These are phyloP conservation scores for Dione vanillae DNA, from an alignment of 2,888 invertebrate genomes.

Conservation along the genomic window DNA sequence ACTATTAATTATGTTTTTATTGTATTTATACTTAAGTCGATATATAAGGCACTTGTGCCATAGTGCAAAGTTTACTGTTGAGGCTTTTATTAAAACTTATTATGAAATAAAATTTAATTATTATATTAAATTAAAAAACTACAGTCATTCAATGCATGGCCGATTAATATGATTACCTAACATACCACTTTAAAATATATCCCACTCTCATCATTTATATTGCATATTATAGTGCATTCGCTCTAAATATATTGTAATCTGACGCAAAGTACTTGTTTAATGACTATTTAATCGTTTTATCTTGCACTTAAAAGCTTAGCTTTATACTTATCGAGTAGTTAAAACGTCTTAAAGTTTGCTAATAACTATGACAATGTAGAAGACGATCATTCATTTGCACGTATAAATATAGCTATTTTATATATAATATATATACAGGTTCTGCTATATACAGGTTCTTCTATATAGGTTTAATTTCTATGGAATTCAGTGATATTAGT, in stretches of 20 bases:
- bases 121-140: neutral
- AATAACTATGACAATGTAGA: constrained; percentile 18
- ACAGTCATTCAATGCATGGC: no score
- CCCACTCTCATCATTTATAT: neutral
- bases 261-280: constrained; percentile 26
- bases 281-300: constrained; percentile 22
- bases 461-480: neutral
- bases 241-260: constrained; percentile 27
- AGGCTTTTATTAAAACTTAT: neutral
- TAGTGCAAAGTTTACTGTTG: no score
- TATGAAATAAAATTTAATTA: no score
- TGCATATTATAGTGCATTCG: neutral
- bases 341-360: constrained; percentile 20
- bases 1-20: no score
- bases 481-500: no score
- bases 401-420: neutral
- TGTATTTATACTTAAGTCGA: no score
- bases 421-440: neutral
- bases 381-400: neutral
- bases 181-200: neutral
- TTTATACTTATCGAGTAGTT: constrained; percentile 10
- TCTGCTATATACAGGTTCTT: neutral
- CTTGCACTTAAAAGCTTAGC: constrained; percentile 20
- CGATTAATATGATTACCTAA: neutral
- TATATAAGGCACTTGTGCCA: no score